Conservation (phyloP, 2,797 vertebrate genomes). For the Platalea minor region DNA sequence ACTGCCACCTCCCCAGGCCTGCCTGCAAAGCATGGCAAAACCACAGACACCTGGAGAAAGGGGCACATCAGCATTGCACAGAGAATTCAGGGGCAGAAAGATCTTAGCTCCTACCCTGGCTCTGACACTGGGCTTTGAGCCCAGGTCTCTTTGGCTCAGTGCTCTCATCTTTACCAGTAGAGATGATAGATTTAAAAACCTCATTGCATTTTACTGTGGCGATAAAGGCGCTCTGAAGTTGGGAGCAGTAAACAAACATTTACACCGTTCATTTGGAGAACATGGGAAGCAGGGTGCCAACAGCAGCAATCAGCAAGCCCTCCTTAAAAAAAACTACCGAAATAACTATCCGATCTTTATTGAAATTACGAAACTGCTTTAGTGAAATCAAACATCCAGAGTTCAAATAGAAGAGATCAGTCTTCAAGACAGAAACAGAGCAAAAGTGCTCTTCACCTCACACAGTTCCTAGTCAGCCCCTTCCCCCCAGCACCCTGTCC, state of each 20-base stretch:
- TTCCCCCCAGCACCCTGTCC: accelerated
- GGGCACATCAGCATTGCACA: not conserved
- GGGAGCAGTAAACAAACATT: not conserved
- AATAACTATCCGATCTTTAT: not conserved
- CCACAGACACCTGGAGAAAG: not conserved
- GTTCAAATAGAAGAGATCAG: not conserved
- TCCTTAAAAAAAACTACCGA: not conserved
- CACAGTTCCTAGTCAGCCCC: not conserved
- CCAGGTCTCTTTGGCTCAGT: not conserved
- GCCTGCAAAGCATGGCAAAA: not conserved
- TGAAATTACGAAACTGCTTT: not conserved
- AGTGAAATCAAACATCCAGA: not conserved
- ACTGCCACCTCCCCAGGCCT: not conserved
- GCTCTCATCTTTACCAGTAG: not conserved
- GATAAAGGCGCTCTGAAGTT: not conserved
- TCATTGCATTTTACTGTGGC: not conserved
- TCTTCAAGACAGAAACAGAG: not conserved
- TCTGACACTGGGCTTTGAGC: not conserved
- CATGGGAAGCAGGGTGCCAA: not conserved
- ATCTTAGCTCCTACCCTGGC: not conserved
- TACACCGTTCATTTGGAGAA: not conserved
- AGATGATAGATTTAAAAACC: not conserved
- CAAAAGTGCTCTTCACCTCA: not conserved
- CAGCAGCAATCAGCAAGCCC: not conserved
- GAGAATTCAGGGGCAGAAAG: not conserved